Percentiles rank a stretch among this genome's conserved stretches.
Conservation (phyloP, 1,140 invertebrate species). For the Habropoda laboriosa region DNA sequence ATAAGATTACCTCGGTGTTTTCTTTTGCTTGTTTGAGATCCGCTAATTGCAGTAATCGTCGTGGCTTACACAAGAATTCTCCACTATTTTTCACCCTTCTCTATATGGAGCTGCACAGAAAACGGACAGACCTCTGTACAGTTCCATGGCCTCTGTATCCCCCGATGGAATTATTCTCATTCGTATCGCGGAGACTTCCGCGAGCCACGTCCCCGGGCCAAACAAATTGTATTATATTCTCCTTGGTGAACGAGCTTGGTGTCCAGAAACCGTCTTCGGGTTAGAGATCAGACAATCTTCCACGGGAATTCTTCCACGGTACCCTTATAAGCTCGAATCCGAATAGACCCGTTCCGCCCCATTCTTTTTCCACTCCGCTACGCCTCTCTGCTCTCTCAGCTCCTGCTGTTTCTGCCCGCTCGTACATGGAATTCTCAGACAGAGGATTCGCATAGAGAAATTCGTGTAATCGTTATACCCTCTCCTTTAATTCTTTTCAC, state of each 20-base stretch:
- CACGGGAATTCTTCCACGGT: neutral
- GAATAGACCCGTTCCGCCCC: neutral
- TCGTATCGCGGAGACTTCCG: slow-evolving; percentile 60
- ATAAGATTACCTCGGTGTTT: neutral
- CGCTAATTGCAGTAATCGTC: neutral
- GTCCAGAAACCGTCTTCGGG: neutral
- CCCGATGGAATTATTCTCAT: slow-evolving; percentile 61
- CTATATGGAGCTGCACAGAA: no score
- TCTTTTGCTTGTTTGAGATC: neutral
- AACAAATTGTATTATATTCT: slow-evolving; percentile 63
- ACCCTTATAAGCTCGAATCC: slow-evolving; percentile 37
- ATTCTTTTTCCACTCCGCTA: neutral
- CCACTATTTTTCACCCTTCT: neutral
- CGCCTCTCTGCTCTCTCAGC: accelerated
- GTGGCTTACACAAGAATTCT: neutral
- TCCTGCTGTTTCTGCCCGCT: neutral
- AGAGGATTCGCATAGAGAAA: no score
- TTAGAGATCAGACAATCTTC: slow-evolving; percentile 1
- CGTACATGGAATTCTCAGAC: no score
- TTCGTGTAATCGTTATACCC: no score
- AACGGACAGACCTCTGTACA: neutral
- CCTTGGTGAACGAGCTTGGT: neutral
- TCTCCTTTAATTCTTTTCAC: no score
- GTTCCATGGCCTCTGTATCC: neutral
- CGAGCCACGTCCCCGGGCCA: slow-evolving; percentile 48